These are phyloP conservation scores for Nomada ruficornis DNA, from an alignment of 2,888 invertebrate genomes.

Conservation along the genomic window DNA sequence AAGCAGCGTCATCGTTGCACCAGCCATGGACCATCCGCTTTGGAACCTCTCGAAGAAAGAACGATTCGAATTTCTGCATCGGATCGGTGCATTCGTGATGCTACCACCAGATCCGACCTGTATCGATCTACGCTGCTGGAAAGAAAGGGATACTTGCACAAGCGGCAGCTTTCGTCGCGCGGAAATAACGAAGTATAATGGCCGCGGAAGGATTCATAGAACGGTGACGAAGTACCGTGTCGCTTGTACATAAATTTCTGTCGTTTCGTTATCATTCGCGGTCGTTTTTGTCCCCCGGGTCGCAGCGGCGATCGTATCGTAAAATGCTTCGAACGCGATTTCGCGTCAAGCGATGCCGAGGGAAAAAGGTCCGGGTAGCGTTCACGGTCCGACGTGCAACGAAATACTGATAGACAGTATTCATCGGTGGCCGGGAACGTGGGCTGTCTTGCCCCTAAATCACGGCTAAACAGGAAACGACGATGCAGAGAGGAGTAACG, in stretches of 20 bases:
- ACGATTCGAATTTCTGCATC: too few relatives aligned
- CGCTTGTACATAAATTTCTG: conserved; percentile 45
- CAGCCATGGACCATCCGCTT: neutral
- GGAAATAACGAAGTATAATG: conserved; percentile 43
- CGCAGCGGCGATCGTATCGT: neutral
- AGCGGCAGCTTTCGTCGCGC: conserved; percentile 48
- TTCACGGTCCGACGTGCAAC: neutral
- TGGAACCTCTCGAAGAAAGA: too few relatives aligned
- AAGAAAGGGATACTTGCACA: neutral
- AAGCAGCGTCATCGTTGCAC: conserved; percentile 6
- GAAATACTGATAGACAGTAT: neutral
- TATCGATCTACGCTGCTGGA: conserved; percentile 13
- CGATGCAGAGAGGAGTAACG: conserved; percentile 8
- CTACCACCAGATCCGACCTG: too few relatives aligned
- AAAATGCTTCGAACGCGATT: neutral
- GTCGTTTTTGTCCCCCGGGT: neutral
- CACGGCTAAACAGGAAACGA: conserved; percentile 18
- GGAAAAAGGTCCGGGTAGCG: neutral
- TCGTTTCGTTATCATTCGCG: conserved; percentile 33
- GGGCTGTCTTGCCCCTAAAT: conserved; percentile 24
- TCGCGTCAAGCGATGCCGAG: neutral
- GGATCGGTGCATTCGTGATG: too few relatives aligned
- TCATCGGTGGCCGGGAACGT: neutral
- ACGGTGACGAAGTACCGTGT: conserved; percentile 40
- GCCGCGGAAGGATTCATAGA: conserved; percentile 44